Evolutionary conservation across 2,113 vertebrate genomes (phyloP).

Genomic region (Piprites chloris): DNA sequence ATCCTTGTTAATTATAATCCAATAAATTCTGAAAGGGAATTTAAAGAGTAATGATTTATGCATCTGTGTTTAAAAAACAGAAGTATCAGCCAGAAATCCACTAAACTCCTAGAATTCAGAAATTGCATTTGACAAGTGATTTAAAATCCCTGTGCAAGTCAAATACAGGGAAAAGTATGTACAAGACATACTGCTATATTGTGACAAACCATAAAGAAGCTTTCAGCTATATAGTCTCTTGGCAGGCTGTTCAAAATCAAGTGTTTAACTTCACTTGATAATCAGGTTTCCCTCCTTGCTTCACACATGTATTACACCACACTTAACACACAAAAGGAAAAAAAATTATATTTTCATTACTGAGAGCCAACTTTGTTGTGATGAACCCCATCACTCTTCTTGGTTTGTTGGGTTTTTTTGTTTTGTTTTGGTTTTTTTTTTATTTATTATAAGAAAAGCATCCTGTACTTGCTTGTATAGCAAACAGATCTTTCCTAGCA

Average conservation of each 20-base stretch:
- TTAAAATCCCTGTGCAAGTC: constrained; percentile 2
- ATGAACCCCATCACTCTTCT: neutral
- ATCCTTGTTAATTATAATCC: constrained; percentile 36
- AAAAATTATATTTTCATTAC: neutral
- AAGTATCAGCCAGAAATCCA: neutral
- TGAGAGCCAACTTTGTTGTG: neutral
- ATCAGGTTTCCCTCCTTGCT: neutral
- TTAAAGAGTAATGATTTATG: neutral
- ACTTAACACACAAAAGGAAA: neutral
- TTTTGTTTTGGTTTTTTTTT: too few species aligned
- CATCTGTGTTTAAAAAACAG: constrained; percentile 9
- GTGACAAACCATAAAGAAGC: constrained; percentile 22
- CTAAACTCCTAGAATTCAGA: constrained; percentile 13
- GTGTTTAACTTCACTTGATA: neutral
- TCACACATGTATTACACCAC: neutral
- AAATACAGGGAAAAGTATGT: neutral
- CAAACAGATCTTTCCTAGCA: neutral
- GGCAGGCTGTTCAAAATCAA: constrained; percentile 31
- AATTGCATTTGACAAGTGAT: neutral
- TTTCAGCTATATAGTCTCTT: constrained; percentile 13
- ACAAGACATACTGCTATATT: neutral
- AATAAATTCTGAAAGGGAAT: constrained; percentile 28
- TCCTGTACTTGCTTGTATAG: neutral
- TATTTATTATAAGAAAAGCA: neutral
- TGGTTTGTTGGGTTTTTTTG: too few species aligned